Evolutionary conservation across 2,113 vertebrate species (phyloP).

Genomic region (Cyprinus carpio): DNA sequence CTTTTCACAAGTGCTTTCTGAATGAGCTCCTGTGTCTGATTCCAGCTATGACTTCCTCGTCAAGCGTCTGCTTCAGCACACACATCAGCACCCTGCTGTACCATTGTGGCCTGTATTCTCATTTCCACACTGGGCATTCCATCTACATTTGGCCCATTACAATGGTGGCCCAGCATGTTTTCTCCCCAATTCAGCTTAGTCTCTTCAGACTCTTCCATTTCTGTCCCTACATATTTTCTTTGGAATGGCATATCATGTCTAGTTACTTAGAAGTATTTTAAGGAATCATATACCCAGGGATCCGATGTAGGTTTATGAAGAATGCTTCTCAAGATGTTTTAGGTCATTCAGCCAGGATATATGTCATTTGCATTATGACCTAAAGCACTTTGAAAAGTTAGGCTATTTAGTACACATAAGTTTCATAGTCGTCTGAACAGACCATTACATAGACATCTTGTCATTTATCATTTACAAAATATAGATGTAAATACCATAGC

Average conservation of each 20-base stretch:
- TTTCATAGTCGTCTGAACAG: neutral
- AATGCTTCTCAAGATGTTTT: constrained; percentile 9
- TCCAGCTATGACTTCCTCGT: constrained; percentile 53
- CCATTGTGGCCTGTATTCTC: constrained; percentile 56
- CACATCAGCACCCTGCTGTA: constrained; percentile 58
- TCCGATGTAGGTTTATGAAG: neutral
- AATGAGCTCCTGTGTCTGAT: constrained; percentile 51
- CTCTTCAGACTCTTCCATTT: constrained; percentile 41
- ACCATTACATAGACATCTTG: neutral
- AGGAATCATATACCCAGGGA: neutral
- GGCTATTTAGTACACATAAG: neutral
- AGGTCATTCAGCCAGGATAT: neutral
- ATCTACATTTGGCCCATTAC: constrained; percentile 43
- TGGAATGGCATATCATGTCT: constrained; percentile 26
- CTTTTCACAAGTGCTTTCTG: constrained; percentile 50
- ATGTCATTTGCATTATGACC: neutral
- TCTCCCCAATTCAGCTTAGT: constrained; percentile 46
- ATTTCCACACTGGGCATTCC: constrained; percentile 52
- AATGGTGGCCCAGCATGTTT: constrained; percentile 55
- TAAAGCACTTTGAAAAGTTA: constrained; percentile 11
- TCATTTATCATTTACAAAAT: neutral
- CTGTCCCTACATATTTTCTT: constrained; percentile 40
- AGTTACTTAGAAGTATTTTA: constrained; percentile 31
- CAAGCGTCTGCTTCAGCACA: constrained; percentile 53
- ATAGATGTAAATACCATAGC: constrained; percentile 35